Percentiles rank a stretch among this genome's conserved stretches.
Evolutionary conservation across 2,113 vertebrate species (phyloP).

Genomic region (Psophia crepitans): DNA sequence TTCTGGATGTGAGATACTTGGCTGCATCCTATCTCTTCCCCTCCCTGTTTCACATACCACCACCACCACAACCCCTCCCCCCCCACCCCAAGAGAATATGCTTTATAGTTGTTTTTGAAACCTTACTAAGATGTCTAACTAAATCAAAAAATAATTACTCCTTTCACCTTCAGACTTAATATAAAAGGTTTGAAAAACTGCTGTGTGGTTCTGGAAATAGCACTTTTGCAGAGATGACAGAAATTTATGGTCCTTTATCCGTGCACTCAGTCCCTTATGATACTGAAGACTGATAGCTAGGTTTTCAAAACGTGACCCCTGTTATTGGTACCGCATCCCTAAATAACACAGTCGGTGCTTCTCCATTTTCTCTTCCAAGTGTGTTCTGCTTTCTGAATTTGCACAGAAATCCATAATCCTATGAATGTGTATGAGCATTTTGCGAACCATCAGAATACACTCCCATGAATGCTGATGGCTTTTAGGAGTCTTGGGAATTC

Average conservation of each 20-base stretch:
- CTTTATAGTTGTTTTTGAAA: background rate
- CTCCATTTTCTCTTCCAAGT: background rate
- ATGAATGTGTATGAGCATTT: background rate
- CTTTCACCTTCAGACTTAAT: background rate
- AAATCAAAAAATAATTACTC: background rate
- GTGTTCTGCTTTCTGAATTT: background rate
- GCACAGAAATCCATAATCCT: background rate
- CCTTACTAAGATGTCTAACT: background rate
- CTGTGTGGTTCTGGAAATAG: background rate
- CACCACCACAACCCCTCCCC: too few relatives aligned
- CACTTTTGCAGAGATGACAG: background rate
- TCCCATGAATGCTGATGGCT: background rate
- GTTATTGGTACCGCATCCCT: background rate
- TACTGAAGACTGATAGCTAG: background rate
- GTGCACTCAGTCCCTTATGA: background rate
- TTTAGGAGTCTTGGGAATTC: conserved; percentile 2
- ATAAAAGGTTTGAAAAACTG: background rate
- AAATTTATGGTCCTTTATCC: background rate
- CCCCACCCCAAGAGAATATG: background rate
- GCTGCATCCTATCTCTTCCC: background rate
- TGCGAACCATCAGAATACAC: background rate
- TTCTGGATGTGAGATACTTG: background rate
- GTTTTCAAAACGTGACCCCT: background rate
- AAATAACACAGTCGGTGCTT: background rate
- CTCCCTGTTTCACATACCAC: background rate